Evolutionary conservation across 2,113 vertebrate species (phyloP).

Genomic region (Cricetomys ansorgei): DNA sequence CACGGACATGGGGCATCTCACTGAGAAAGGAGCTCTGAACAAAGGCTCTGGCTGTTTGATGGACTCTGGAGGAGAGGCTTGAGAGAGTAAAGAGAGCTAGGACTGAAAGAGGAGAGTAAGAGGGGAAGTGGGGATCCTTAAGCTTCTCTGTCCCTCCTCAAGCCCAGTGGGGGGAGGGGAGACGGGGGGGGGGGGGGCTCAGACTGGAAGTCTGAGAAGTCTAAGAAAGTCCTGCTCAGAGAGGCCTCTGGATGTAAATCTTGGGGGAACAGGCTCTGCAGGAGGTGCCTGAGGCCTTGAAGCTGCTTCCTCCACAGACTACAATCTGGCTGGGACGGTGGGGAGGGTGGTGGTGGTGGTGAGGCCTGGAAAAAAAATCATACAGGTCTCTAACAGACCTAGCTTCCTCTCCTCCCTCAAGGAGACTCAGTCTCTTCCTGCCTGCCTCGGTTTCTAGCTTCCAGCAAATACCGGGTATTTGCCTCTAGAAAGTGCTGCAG

Average conservation of each 20-base stretch:
- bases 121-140: neutral
- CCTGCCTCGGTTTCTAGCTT: neutral
- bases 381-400: neutral
- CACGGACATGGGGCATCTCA: accelerated
- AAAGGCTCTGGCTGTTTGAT: neutral
- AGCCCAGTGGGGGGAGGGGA: neutral
- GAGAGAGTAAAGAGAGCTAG: neutral
- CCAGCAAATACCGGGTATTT: neutral
- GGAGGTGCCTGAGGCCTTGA: neutral
- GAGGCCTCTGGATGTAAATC: neutral
- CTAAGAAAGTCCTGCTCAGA: neutral
- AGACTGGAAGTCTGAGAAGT: too few relatives aligned
- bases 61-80: neutral
- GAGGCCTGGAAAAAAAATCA: neutral
- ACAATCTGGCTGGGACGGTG: neutral
- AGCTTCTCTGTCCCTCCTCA: neutral
- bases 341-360: neutral
- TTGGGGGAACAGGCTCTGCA: accelerated
- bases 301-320: neutral
- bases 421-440: neutral
- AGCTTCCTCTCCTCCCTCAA: neutral
- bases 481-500: neutral
- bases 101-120: neutral
- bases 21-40: neutral
- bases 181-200: too few relatives aligned